phyloP scores from a whole-genome alignment of 2,113 vertebrate species.

The Gasterosteus nipponicus region DNA sequence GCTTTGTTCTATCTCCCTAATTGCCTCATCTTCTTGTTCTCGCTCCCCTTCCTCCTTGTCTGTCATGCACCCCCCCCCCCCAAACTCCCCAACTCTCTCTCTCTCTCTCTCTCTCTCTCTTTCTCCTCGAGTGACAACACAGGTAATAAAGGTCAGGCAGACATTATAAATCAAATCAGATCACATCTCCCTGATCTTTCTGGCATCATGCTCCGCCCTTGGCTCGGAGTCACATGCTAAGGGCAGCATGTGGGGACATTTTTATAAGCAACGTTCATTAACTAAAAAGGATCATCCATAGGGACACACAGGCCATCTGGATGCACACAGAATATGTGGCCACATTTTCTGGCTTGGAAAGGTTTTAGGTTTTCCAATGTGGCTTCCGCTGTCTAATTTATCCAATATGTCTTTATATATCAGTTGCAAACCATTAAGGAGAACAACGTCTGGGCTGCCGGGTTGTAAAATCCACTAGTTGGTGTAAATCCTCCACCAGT shows the following conservation, averaged over 20 bases:
- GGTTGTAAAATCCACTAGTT: constrained; percentile 7
- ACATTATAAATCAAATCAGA: constrained; percentile 74
- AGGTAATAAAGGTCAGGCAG: constrained; percentile 78
- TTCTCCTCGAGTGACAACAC: constrained; percentile 51
- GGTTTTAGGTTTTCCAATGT: constrained; percentile 7
- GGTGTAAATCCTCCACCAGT: neutral
- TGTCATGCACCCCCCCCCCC: neutral
- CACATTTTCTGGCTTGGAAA: neutral
- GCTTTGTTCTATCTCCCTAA: constrained; percentile 38
- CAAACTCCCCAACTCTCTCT: constrained; percentile 11
- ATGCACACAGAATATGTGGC: neutral
- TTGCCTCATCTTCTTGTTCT: constrained; percentile 30
- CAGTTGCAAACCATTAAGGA: constrained; percentile 9
- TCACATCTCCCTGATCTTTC: constrained; percentile 66
- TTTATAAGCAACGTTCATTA: constrained; percentile 58
- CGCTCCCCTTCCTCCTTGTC: neutral
- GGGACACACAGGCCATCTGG: constrained; percentile 20
- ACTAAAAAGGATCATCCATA: constrained; percentile 51
- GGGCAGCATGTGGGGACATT: constrained; percentile 37
- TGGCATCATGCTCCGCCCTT: constrained; percentile 53
- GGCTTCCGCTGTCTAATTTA: neutral
- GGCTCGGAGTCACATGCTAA: constrained; percentile 43
- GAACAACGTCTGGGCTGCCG: neutral
- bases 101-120: constrained; percentile 24
- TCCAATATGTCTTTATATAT: neutral